Percentiles rank a stretch among this genome's conserved stretches.
Conservation (phyloP, 2,113 vertebrate species). For the Nanorana parkeri region DNA sequence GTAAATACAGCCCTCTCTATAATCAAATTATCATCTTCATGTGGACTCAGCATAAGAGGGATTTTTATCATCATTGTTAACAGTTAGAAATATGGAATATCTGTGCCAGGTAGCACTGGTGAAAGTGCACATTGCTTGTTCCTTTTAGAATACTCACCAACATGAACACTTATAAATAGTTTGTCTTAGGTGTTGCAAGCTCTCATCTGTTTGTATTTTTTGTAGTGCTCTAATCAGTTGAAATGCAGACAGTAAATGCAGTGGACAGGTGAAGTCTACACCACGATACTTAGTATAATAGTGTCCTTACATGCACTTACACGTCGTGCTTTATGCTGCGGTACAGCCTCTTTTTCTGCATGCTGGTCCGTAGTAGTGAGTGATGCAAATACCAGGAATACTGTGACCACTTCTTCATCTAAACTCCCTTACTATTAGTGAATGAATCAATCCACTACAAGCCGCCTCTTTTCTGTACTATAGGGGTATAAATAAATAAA, state of each 20-base stretch:
- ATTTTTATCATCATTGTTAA: no score
- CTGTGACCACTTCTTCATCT: neutral
- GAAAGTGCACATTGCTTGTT: no score
- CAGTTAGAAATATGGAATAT: no score
- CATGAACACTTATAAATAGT: no score
- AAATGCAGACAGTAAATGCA: neutral
- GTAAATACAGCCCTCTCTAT: no score
- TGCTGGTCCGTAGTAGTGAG: neutral
- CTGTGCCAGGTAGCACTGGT: no score
- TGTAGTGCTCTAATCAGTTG: neutral
- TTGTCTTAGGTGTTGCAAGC: no score
- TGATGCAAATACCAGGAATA: neutral
- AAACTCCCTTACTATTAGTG: neutral
- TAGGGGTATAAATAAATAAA: conserved; percentile 29
- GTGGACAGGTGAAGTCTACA: neutral
- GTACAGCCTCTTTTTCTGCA: neutral
- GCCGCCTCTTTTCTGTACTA: neutral
- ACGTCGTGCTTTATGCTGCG: neutral
- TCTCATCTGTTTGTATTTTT: neutral
- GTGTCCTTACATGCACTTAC: neutral
- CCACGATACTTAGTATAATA: neutral
- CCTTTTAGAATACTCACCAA: no score
- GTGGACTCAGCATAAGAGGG: no score
- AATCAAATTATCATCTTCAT: no score
- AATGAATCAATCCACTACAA: neutral